Evolutionary conservation across 2,113 vertebrate species (phyloP).

Genomic region (Lepus europaeus): DNA sequence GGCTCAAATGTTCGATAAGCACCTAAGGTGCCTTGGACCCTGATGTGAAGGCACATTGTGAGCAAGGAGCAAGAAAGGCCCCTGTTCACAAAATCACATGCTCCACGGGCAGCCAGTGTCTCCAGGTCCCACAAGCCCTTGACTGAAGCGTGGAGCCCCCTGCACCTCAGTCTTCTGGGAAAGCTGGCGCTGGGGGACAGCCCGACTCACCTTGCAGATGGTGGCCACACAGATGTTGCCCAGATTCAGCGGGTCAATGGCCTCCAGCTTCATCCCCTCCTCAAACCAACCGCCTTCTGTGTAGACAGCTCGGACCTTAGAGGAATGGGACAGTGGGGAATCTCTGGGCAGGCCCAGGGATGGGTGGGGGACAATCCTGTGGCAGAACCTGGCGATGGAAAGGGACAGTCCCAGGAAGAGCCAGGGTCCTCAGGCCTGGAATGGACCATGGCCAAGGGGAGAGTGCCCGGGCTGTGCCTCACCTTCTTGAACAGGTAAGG

Average conservation of each 20-base stretch:
- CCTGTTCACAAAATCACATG: fast-evolving
- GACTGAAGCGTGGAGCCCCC: neutral
- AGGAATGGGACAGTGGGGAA: neutral
- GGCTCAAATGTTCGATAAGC: neutral
- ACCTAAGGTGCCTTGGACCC: fast-evolving
- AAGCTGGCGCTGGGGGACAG: neutral
- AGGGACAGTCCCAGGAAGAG: neutral
- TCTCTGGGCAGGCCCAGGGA: neutral
- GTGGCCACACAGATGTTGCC: constrained; percentile 98
- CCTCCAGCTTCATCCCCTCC: constrained; percentile 97
- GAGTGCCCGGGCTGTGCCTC: neutral
- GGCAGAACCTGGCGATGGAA: neutral
- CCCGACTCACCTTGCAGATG: constrained; percentile 92
- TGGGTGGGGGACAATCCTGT: neutral
- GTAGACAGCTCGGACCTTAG: constrained; percentile 92
- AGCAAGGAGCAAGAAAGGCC: neutral
- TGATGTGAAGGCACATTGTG: neutral
- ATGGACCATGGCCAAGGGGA: fast-evolving
- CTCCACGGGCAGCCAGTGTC: neutral
- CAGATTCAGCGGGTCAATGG: constrained; percentile 96
- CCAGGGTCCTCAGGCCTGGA: neutral
- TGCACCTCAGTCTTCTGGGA: fast-evolving
- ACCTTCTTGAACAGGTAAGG: constrained; percentile 94
- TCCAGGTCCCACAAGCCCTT: too few species aligned
- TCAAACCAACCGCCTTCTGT: constrained; percentile 94